phyloP scores from a whole-genome alignment of 2,888 invertebrate genomes.

The Acronicta alni region DNA sequence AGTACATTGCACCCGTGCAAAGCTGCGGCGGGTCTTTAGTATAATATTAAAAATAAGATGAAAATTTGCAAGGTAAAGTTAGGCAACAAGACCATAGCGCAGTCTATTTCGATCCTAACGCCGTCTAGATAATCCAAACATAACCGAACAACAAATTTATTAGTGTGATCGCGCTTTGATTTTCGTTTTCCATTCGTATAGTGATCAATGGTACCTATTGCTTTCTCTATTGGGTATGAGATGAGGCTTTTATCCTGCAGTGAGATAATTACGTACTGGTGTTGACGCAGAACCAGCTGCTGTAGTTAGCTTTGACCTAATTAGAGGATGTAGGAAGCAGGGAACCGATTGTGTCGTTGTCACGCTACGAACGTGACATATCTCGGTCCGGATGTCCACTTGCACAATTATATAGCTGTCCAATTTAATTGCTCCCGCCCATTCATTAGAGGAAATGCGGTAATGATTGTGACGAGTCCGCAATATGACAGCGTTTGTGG shows the following conservation, averaged over 20 bases:
- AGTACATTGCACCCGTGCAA: too few relatives aligned
- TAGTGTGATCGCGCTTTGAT: too few relatives aligned
- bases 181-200: too few relatives aligned
- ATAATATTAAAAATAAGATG: too few relatives aligned
- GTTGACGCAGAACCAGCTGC: neutral
- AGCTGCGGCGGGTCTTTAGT: too few relatives aligned
- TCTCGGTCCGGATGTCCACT: neutral
- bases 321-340: slow-evolving; percentile 2
- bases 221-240: neutral
- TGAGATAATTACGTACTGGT: neutral
- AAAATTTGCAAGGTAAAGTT: too few relatives aligned
- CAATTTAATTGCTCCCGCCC: slow-evolving; percentile 3
- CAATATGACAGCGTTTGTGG: neutral
- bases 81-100: too few relatives aligned
- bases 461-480: neutral
- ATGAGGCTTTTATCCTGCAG: neutral
- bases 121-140: too few relatives aligned
- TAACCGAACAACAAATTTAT: too few relatives aligned
- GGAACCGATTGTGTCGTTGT: slow-evolving; percentile 1
- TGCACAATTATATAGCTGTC: neutral
- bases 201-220: too few relatives aligned
- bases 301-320: slow-evolving; percentile 1
- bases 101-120: too few relatives aligned
- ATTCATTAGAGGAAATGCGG: slow-evolving; percentile 3
- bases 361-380: slow-evolving; percentile 1